phyloP scores from a whole-genome alignment of 2,797 vertebrate species.

The Salarias fasciatus region DNA sequence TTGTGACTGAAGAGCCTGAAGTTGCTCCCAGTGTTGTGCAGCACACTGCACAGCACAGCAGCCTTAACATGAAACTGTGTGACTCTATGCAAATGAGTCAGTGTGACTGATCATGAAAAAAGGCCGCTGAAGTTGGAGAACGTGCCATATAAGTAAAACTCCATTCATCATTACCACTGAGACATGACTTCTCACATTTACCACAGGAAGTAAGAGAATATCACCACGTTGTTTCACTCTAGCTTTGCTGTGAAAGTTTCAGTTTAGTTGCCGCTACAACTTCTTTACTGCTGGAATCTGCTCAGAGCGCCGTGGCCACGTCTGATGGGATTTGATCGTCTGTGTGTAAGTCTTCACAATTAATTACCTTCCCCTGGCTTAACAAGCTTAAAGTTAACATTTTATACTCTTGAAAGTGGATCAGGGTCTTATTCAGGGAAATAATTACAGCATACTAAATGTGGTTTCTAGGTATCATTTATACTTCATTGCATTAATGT shows the following conservation, averaged over 20 bases:
- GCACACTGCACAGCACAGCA: no score
- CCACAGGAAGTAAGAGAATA: no score
- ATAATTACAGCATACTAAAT: background rate
- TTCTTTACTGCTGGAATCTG: conserved; percentile 4
- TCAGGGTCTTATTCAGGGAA: conserved; percentile 15
- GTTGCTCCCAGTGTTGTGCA: no score
- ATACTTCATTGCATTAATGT: background rate
- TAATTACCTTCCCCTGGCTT: conserved; percentile 33
- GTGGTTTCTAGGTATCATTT: background rate
- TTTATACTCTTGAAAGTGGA: conserved; percentile 21
- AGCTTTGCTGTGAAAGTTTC: background rate
- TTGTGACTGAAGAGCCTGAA: no score
- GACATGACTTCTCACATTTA: no score
- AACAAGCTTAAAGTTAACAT: conserved; percentile 33
- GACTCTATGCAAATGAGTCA: no score
- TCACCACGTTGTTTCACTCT: no score
- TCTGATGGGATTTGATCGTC: conserved; percentile 41
- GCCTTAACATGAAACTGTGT: no score
- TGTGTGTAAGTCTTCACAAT: conserved; percentile 26
- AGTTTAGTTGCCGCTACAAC: conserved; percentile 2
- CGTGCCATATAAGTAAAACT: no score
- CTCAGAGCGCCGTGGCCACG: conserved; percentile 12
- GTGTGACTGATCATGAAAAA: no score
- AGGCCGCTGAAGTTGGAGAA: no score
- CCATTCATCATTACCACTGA: no score